phyloP scores from a whole-genome alignment of 2,113 vertebrate genomes.

The Sardina pilchardus region DNA sequence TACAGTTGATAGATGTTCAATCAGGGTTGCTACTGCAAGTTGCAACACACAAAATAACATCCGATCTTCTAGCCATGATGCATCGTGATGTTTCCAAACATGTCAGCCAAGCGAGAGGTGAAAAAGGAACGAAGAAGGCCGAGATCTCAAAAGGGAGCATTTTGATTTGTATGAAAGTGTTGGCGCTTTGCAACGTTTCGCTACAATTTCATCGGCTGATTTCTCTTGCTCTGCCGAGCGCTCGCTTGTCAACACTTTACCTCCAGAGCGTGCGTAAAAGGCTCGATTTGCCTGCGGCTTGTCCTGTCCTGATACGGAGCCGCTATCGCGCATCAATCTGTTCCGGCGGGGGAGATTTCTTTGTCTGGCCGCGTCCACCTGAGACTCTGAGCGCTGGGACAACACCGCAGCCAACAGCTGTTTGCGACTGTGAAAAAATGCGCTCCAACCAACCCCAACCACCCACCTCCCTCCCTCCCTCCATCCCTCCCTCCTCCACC shows the following conservation, averaged over 20 bases:
- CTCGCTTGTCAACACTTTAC: not conserved
- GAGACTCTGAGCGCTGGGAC: constrained; percentile 52
- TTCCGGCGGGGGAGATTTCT: constrained; percentile 40
- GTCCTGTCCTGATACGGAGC: not conserved
- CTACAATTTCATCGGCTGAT: not conserved
- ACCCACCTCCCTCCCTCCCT: constrained; percentile 33
- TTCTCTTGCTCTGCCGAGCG: not conserved
- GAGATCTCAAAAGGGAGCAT: not conserved
- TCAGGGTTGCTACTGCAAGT: no score
- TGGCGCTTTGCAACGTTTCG: not conserved
- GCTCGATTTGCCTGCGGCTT: not conserved
- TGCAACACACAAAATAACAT: not conserved
- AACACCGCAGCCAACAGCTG: constrained; percentile 55
- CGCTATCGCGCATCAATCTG: constrained; percentile 35
- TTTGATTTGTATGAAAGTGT: not conserved
- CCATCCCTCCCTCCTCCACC: constrained; percentile 26
- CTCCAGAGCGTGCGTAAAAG: constrained; percentile 18
- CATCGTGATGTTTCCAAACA: not conserved
- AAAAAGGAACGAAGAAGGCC: not conserved
- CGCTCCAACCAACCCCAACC: constrained; percentile 20
- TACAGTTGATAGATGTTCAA: not conserved
- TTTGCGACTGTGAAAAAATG: constrained; percentile 45
- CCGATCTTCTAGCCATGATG: not conserved
- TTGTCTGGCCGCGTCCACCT: constrained; percentile 50
- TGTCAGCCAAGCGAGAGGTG: not conserved